Conservation (phyloP, 2,797 vertebrate species). For the Hypotaenidia philippensis region DNA sequence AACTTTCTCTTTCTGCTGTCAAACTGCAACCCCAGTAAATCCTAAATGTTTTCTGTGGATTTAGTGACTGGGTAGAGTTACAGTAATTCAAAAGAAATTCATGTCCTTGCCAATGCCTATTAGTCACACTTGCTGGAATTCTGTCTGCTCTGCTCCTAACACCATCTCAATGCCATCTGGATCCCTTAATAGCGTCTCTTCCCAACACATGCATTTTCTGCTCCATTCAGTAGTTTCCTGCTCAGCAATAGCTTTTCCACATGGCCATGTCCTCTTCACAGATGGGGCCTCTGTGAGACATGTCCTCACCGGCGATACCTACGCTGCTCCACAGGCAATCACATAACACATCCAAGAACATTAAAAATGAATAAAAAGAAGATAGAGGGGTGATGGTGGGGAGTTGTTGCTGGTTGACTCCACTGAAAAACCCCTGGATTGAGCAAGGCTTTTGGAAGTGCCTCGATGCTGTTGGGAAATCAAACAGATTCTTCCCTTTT, state of each 20-base stretch:
- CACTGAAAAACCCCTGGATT: background rate
- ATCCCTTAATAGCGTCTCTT: slow-evolving; percentile 31
- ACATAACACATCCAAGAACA: background rate
- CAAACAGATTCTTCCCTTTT: background rate
- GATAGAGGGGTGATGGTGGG: background rate
- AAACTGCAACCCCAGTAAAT: slow-evolving; percentile 53
- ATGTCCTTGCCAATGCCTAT: slow-evolving; percentile 64
- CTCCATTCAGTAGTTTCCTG: slow-evolving; percentile 23
- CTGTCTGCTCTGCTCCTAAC: slow-evolving; percentile 30
- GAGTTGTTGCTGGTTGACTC: background rate
- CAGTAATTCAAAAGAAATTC: slow-evolving; percentile 59
- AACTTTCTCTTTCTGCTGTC: slow-evolving; percentile 50
- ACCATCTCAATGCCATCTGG: slow-evolving; percentile 42
- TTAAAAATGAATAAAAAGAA: background rate
- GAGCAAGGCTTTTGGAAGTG: background rate
- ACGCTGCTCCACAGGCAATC: background rate
- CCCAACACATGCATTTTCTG: slow-evolving; percentile 49
- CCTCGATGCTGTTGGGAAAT: background rate
- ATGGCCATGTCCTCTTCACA: background rate
- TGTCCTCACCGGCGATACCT: background rate
- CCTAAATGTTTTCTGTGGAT: slow-evolving; percentile 68
- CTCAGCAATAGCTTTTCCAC: slow-evolving; percentile 34
- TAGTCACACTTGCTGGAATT: slow-evolving; percentile 71
- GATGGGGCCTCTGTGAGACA: background rate
- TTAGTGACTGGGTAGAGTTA: slow-evolving; percentile 61